These are phyloP conservation scores for Spinus olivaceus DNA, from an alignment of 2,797 vertebrate genomes.

Conservation along the genomic window DNA sequence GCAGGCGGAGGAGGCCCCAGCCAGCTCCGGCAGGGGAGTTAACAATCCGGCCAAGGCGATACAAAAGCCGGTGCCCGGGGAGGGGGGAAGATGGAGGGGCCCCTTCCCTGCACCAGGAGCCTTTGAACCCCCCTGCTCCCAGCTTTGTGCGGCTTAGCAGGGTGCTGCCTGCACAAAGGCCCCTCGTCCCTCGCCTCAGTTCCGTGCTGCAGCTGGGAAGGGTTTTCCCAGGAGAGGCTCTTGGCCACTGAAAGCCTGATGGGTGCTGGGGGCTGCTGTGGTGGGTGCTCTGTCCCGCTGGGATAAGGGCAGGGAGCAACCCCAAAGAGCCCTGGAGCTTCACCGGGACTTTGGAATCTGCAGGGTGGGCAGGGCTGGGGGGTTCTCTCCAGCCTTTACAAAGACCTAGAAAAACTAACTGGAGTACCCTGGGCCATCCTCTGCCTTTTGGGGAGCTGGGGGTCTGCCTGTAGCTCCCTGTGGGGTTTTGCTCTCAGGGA, in stretches of 20 bases:
- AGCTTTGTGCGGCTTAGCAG: slow-evolving; percentile 63
- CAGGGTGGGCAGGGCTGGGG: background rate
- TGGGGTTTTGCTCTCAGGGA: background rate
- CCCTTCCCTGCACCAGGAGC: slow-evolving; percentile 41
- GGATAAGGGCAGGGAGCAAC: background rate
- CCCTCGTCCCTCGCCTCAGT: slow-evolving; percentile 12
- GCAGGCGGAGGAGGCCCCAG: slow-evolving; percentile 49
- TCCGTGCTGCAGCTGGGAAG: slow-evolving; percentile 4
- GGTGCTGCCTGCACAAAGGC: slow-evolving; percentile 61
- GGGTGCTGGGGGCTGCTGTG: background rate
- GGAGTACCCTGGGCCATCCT: rapidly evolving
- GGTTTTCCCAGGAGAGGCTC: slow-evolving; percentile 24
- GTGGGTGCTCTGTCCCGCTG: rapidly evolving
- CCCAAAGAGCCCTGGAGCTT: background rate
- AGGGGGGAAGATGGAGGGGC: slow-evolving; percentile 43
- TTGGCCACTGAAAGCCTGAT: rapidly evolving
- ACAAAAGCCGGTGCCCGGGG: slow-evolving; percentile 65
- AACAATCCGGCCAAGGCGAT: slow-evolving; percentile 54
- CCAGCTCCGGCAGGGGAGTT: slow-evolving; percentile 53
- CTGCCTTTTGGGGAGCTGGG: background rate
- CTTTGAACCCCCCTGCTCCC: slow-evolving; percentile 44
- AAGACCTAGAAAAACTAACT: background rate
- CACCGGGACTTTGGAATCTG: rapidly evolving
- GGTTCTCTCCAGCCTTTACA: background rate
- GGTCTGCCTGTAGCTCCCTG: background rate